Percentiles rank a stretch among this genome's conserved stretches.
Conservation (phyloP, 2,888 invertebrate species). For the Oligia strigilis region DNA sequence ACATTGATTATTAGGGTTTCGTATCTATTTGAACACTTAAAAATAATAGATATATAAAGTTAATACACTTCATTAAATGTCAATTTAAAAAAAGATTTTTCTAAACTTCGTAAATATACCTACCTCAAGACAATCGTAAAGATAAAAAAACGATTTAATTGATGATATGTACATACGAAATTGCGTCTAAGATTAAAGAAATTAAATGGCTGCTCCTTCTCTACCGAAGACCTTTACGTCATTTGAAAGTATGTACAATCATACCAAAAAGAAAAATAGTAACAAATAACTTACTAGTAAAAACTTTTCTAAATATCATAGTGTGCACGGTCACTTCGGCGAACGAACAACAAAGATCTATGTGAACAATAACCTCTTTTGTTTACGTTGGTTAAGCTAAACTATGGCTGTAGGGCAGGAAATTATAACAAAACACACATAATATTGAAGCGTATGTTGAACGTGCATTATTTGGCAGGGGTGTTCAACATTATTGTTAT, state of each 20-base stretch:
- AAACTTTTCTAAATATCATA: conserved; percentile 81
- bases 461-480: conserved; percentile 65
- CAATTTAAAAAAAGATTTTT: too few relatives aligned
- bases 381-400: conserved; percentile 76
- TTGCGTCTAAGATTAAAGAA: background rate
- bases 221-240: too few relatives aligned
- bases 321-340: conserved; percentile 68
- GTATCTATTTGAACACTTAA: too few relatives aligned
- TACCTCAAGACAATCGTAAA: background rate
- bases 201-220: background rate
- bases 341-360: conserved; percentile 71
- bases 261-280: background rate
- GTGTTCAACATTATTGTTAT: conserved; percentile 66
- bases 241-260: background rate
- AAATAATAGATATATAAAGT: too few relatives aligned
- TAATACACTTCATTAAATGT: too few relatives aligned
- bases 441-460: conserved; percentile 75
- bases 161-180: background rate
- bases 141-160: background rate
- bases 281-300: conserved; percentile 75
- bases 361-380: conserved; percentile 65
- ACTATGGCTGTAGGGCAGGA: conserved; percentile 79
- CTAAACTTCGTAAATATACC: too few relatives aligned
- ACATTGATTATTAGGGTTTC: too few relatives aligned
- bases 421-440: conserved; percentile 79